phyloP scores from a whole-genome alignment of 2,113 vertebrate species.

The Cygnus buccinator region DNA sequence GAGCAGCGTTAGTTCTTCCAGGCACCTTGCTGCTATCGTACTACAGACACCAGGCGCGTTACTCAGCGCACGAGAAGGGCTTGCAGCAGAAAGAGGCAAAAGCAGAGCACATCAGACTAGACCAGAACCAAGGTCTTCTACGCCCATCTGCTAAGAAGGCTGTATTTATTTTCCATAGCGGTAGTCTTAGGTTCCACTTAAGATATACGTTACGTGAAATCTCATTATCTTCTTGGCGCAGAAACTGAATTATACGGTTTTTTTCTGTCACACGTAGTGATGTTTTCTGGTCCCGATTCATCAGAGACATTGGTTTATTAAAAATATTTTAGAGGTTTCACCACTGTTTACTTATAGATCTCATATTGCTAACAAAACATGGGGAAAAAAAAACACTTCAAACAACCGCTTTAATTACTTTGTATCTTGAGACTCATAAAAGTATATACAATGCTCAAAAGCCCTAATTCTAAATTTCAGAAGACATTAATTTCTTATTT shows the following conservation, averaged over 20 bases:
- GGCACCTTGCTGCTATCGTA: neutral
- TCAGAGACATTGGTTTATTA: neutral
- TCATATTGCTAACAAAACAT: neutral
- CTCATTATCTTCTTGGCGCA: conserved; percentile 4
- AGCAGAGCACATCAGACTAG: neutral
- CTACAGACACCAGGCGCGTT: neutral
- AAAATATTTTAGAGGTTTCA: conserved; percentile 6
- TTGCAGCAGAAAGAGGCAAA: neutral
- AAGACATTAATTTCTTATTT: neutral
- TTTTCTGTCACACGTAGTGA: neutral
- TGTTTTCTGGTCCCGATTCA: neutral
- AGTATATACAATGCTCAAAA: neutral
- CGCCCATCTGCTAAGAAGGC: neutral
- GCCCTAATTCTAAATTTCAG: neutral
- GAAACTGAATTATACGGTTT: neutral
- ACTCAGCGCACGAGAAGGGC: neutral
- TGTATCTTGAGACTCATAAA: neutral
- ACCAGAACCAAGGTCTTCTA: neutral
- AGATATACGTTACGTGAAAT: neutral
- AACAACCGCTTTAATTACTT: conserved; percentile 41
- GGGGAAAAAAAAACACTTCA: neutral
- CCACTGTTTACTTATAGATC: neutral
- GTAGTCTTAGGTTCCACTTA: neutral
- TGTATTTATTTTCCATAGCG: neutral
- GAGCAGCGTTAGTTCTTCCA: neutral